Evolutionary conservation across 2,113 vertebrate genomes (phyloP).

Genomic region (Mesembrinibis cayennensis): DNA sequence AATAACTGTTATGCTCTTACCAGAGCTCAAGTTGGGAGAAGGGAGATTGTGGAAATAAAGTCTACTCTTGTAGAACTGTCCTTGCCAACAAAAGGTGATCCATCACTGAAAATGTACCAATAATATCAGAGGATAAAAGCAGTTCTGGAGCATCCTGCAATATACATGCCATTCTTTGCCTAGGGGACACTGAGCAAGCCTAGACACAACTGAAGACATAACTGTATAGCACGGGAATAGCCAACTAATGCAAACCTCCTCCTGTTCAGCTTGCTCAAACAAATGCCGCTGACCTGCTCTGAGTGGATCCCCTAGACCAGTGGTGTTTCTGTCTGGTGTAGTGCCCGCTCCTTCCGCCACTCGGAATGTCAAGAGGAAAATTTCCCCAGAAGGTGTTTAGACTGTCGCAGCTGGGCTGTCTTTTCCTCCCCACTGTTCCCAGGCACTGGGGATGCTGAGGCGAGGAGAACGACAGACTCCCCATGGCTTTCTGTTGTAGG

Average conservation of each 20-base stretch:
- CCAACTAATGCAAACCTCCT: background rate
- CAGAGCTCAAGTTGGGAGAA: background rate
- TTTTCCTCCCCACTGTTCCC: background rate
- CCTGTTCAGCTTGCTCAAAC: background rate
- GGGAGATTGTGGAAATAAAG: background rate
- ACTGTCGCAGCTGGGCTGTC: background rate
- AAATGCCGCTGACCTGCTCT: background rate
- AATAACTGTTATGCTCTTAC: background rate
- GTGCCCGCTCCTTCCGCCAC: background rate
- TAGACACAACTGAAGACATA: background rate
- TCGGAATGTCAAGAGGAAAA: background rate
- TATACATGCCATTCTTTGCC: background rate
- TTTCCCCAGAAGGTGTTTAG: background rate
- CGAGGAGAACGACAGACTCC: accelerated
- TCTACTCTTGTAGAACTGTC: background rate
- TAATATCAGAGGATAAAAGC: background rate
- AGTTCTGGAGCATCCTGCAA: background rate
- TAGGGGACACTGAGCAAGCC: background rate
- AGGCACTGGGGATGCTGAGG: background rate
- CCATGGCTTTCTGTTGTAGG: background rate
- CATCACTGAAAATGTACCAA: background rate
- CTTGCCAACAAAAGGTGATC: background rate
- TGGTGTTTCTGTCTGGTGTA: background rate
- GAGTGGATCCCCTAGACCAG: background rate
- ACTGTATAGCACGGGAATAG: background rate